A percentile compares a stretch with the other conserved stretches of the same genome.
These are phyloP conservation scores for Cygnus atratus DNA, from an alignment of 2,113 vertebrate species.

Conservation along the genomic window DNA sequence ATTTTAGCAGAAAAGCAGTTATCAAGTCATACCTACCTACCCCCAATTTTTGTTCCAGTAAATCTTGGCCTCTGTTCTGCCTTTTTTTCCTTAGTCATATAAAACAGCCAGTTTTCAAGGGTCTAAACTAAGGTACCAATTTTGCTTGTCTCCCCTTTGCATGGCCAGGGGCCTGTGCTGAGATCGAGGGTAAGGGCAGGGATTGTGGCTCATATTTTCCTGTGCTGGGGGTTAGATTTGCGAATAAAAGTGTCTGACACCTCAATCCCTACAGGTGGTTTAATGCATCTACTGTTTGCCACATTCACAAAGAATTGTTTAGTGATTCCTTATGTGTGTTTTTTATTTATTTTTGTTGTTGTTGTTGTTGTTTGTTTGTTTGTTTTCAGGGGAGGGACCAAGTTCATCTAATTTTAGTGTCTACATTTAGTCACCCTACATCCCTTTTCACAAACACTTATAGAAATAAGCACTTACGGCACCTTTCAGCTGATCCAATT, in stretches of 20 bases:
- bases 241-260: not conserved
- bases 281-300: not conserved
- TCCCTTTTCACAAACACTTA: not conserved
- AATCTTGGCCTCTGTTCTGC: not conserved
- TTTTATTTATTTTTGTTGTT: not conserved
- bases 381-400: not conserved
- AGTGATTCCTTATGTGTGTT: not conserved
- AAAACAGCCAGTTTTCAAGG: not conserved
- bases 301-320: not conserved
- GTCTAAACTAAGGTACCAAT: not conserved
- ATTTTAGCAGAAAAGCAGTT: not conserved
- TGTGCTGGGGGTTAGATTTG: not conserved
- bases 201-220: not conserved
- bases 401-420: not conserved
- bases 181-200: not conserved
- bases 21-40: not conserved
- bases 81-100: not conserved
- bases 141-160: not conserved
- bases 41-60: not conserved
- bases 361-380: no score
- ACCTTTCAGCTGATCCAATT: not conserved
- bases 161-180: not conserved
- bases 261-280: not conserved
- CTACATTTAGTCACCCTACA: not conserved
- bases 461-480: fast-evolving